Base-by-base conservation (phyloP, 2,888 invertebrate species). In the Ormyrus rosae region DNA sequence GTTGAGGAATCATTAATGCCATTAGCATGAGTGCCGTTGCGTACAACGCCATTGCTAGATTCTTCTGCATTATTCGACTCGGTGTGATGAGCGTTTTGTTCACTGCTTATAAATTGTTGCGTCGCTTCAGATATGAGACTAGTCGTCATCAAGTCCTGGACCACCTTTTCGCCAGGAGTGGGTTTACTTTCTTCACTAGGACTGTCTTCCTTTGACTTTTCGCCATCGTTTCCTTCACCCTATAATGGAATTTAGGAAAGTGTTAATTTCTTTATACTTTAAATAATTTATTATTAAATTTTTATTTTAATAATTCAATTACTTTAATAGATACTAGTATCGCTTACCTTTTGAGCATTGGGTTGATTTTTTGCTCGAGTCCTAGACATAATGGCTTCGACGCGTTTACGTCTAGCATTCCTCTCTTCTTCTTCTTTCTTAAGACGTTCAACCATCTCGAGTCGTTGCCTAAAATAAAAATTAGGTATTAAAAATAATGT, bases 361-460 rank as follows among this genome's bases (percentile, higher is more conserved):
- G 90, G 86, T 82, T 92, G 91, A 83, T 91, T 91, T 87, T 92
- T 92, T 81, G 93, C 93, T 84, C 97, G 93, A n/a, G 97, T 98
- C 87, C 98, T 92, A 74, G 95, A 94, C 98, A 98, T 98, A 87
- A 98, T 98, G 77, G 96, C 97, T 91, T 97, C 97, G 46, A 98
- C 97, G 79, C 97, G 93, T 91, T 97, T 97, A 86, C 97, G 96
- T 87, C 98, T 92, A 80, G 95, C 96, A 86, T 96, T 94, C 79
- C 98, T 92, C 90, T 98, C 98, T 88, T 95, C 96, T 91, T 98
- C 98, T 90, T 98, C 98, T 84, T 94, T 94, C 88, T 94, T 95
- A 82, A 96, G 92, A 81, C 95, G 93, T 90, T 97, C 97, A 73
- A 96, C 96, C 90, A 96, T 95, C 91, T 97, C 97, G 84, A 94